Evolutionary conservation across 2,888 invertebrate species (phyloP), one percentile per base, ranked within the genome.

Genomic region (Agriopis aurantiaria): DNA sequence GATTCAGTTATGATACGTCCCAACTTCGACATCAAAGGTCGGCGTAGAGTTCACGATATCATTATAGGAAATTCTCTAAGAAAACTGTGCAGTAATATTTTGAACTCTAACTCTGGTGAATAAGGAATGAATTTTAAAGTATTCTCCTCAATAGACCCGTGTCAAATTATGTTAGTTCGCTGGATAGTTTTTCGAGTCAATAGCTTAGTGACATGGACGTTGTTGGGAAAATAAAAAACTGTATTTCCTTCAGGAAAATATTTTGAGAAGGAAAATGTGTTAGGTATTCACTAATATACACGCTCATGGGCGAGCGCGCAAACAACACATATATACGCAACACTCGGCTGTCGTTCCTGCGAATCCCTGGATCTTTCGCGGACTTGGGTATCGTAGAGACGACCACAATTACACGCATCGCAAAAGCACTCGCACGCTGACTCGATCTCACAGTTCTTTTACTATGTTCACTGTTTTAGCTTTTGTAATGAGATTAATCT

Each of bases 211-310:
- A 65, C 23, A 67, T 40, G 55, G 66, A 69, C 66, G 69, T 66
- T 74, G 66, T 73, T 73, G 63, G 64, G n/a, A 61, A 68, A 73
- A 73, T 68, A 70, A 63, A 64, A 51, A 45, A 23, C 10, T 62
- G 40, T 66, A 17, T 69, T 63, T 51, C 45, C 51, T 45, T 14
- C 3, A 49, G 48, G 60, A 52, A 60, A 49, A 65, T 62, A 48
- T 49, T 41, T 43, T 46, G 60, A 46, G 14, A 52, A 46, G 8
- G 33, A 55, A 55, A 55, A 12, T 46, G 45, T 17, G 7, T n/a
- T 7, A n/a, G n/a, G n/a, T n/a, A n/a, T n/a, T n/a, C 3, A 10
- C 0, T 45, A 10, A 45, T 45, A 9, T 45, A 23, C 17, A 23
- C 17, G 17, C 17, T 23, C 17, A 23, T 23, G 17, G 0, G 17